phyloP scores from a whole-genome alignment of 2,797 vertebrate species.

The Pterois miles region DNA sequence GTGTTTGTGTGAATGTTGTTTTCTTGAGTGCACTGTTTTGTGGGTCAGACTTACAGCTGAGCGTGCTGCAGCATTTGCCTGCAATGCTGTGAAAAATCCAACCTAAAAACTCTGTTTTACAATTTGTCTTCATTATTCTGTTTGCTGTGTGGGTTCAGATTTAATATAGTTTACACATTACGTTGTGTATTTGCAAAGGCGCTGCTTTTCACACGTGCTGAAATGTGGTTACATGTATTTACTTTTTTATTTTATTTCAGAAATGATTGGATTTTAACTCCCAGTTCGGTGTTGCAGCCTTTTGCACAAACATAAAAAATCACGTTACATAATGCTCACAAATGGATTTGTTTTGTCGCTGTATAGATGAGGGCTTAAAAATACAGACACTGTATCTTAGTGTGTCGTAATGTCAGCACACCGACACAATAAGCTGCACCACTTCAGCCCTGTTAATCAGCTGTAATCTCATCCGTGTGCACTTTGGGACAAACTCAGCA shows the following conservation, averaged over 20 bases:
- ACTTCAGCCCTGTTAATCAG: constrained; percentile 13
- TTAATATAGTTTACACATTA: neutral
- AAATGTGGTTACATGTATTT: constrained; percentile 7
- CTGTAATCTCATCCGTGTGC: constrained; percentile 27
- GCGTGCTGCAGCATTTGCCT: neutral
- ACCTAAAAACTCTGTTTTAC: neutral
- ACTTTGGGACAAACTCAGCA: constrained; percentile 14
- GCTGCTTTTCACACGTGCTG: constrained; percentile 4
- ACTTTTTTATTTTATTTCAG: too few species aligned
- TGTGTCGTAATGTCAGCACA: constrained; percentile 2
- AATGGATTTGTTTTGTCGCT: neutral
- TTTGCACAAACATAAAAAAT: neutral
- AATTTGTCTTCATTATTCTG: neutral
- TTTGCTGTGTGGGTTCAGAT: neutral
- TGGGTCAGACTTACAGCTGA: neutral
- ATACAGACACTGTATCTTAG: neutral
- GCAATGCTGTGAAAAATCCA: neutral
- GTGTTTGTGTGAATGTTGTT: neutral
- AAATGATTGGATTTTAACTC: constrained; percentile 21
- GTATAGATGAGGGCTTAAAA: neutral
- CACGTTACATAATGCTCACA: neutral
- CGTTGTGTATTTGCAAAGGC: neutral
- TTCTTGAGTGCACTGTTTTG: neutral
- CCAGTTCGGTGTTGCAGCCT: neutral
- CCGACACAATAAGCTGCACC: constrained; percentile 20